A percentile compares a stretch with the other conserved stretches of the same genome.
These are phyloP conservation scores for Drosophila falleni DNA, from an alignment of 2,888 invertebrate genomes.

Conservation along the genomic window DNA sequence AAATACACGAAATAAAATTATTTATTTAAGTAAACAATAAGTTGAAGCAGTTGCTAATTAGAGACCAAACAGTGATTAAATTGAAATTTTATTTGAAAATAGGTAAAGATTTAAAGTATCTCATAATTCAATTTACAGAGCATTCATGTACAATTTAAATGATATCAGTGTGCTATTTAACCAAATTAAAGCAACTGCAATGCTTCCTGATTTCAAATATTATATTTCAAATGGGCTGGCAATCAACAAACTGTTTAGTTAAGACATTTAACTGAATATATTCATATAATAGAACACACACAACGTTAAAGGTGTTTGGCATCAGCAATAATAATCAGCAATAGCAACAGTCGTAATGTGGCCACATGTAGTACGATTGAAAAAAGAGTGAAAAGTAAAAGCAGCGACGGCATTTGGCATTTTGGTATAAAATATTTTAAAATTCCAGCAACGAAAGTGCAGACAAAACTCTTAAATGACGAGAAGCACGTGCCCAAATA, in stretches of 20 bases:
- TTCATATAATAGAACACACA: constrained; percentile 1
- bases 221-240: neutral
- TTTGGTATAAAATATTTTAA: constrained; percentile 73
- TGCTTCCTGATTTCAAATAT: neutral
- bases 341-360: constrained; percentile 47
- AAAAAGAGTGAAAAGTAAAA: constrained; percentile 70
- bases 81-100: neutral
- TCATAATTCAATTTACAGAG: neutral
- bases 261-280: constrained; percentile 16
- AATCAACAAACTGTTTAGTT: constrained; percentile 9
- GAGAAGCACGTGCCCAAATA: constrained; percentile 79
- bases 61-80: neutral
- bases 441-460: constrained; percentile 79
- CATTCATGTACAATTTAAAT: neutral
- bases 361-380: constrained; percentile 35
- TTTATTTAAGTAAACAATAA: too few species aligned
- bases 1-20: too few species aligned
- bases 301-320: constrained; percentile 1
- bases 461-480: constrained; percentile 82
- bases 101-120: neutral
- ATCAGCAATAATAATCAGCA: neutral
- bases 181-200: neutral
- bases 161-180: neutral
- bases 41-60: neutral
- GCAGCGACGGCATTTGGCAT: constrained; percentile 48